Evolutionary conservation across 1,140 invertebrate species (phyloP), one percentile per base, ranked within the genome.

Genomic region (Lepidurus arcticus): DNA sequence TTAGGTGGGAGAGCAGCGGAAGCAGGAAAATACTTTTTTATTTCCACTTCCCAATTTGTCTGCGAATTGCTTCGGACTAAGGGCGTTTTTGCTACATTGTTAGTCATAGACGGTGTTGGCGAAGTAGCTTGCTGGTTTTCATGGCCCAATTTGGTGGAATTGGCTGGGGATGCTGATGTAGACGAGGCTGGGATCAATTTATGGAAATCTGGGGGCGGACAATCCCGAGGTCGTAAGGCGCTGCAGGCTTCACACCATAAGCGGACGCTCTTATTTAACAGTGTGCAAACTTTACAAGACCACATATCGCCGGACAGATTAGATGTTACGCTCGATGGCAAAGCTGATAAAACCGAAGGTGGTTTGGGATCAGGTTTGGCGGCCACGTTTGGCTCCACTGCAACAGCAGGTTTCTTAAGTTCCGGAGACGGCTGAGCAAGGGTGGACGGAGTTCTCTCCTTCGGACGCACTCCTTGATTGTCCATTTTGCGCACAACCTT

Each of bases 1-100:
- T 73, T 78, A 10, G n/a, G 44, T 11, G 78, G 44, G 24, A 76
- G 24, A 1, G 73, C 42, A 44, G 75, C 34, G 65, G 73, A 24
- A 65, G 65, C n/a, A 9, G 80, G 78, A 42, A 80, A 73, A 43
- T 79, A 79, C 47, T 81, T 44, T 73, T 80, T 80, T 76, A 77
- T 74, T 73, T 44, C 77, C 43, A 42, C 73, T n/a, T 74, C 77
- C 79, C 74, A 81, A 74, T 79, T 34, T 44, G 16, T 44, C 75
- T 21, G 76, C 21, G 44, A 42, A 42, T 73, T 77, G 76, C 42
- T 44, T n/a, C 43, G 43, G 26, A 75, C 34, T 24, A 65, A 24
- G 75, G 34, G 78, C 78, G 11, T 78, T 79, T 24, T 80, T 74
- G 44, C 80, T 81, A 4, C 79, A 79, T 44, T 78, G 16, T 24